A percentile compares a stretch with the other conserved stretches of the same genome.
phyloP scores from a whole-genome alignment of 2,888 invertebrate genomes.

The Nymphalis polychloros region DNA sequence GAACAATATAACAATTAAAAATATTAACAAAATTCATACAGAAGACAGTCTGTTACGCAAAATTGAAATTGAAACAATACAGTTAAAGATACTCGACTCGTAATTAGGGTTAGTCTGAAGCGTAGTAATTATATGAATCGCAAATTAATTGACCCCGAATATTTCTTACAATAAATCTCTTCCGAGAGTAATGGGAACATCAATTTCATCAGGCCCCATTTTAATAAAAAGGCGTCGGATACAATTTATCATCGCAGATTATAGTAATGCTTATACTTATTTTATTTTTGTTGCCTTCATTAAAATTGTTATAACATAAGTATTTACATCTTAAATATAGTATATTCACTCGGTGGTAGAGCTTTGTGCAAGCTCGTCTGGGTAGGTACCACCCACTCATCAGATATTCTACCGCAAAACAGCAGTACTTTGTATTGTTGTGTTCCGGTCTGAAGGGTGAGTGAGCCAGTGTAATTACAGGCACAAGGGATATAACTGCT shows the following conservation, averaged over 20 bases:
- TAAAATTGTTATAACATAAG: background rate
- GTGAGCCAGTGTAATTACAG: too few relatives aligned
- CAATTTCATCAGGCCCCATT: conserved; percentile 52
- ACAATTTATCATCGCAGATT: conserved; percentile 49
- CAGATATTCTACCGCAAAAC: too few relatives aligned
- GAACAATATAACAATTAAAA: background rate
- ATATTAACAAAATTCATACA: background rate
- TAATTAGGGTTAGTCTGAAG: conserved; percentile 32
- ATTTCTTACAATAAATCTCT: conserved; percentile 51
- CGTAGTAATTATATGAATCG: conserved; percentile 48
- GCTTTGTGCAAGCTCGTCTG: too few relatives aligned
- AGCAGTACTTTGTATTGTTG: too few relatives aligned
- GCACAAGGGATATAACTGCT: too few relatives aligned
- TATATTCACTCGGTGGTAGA: too few relatives aligned
- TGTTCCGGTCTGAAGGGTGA: too few relatives aligned
- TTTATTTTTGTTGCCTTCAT: conserved; percentile 5
- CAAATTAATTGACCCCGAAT: conserved; percentile 51
- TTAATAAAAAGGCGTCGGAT: conserved; percentile 47
- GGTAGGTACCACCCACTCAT: too few relatives aligned
- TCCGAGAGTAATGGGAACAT: conserved; percentile 51
- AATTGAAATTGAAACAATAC: conserved; percentile 21
- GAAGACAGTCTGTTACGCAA: conserved; percentile 1
- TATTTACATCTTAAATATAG: too few relatives aligned
- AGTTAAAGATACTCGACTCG: conserved; percentile 20
- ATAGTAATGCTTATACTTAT: conserved; percentile 44